Conservation (phyloP, 2,888 invertebrate species). For the Acleris laterana region DNA sequence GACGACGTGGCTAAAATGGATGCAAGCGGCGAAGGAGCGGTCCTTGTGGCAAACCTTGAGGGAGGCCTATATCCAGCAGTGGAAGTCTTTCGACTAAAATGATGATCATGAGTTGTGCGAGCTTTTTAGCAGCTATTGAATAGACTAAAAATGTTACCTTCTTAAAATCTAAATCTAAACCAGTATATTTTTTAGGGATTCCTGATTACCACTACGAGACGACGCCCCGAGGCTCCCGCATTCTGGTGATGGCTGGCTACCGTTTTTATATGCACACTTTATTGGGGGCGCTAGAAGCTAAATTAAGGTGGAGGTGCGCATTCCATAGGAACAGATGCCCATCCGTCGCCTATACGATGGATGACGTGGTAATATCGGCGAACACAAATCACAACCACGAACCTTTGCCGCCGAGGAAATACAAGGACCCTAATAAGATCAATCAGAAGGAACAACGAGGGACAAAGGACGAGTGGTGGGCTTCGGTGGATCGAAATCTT, state of each 20-base stretch:
- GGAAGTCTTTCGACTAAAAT: too few species aligned
- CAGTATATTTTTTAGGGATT: not conserved
- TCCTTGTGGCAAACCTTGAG: too few species aligned
- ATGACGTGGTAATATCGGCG: not conserved
- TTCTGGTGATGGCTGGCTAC: constrained; percentile 12
- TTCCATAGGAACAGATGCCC: not conserved
- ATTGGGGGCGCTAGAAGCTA: not conserved
- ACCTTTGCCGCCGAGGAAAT: not conserved
- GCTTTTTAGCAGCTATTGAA: too few species aligned
- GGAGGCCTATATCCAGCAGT: too few species aligned
- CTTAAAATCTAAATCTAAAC: not conserved
- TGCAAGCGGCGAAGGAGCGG: too few species aligned
- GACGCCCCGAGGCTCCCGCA: constrained; percentile 11
- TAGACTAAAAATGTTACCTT: too few species aligned
- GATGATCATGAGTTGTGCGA: too few species aligned
- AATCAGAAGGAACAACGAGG: too few species aligned
- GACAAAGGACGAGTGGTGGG: too few species aligned
- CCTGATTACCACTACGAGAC: constrained; percentile 1
- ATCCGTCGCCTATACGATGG: not conserved
- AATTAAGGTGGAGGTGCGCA: constrained; percentile 1
- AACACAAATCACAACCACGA: constrained; percentile 1
- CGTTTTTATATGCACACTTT: constrained; percentile 4
- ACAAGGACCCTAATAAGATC: too few species aligned
- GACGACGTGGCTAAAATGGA: too few species aligned
- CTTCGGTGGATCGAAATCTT: too few species aligned